A percentile compares a stretch with the other conserved stretches of the same genome.
Conservation (phyloP, 2,888 invertebrate genomes). For the Lasioglossum oenotherae region DNA sequence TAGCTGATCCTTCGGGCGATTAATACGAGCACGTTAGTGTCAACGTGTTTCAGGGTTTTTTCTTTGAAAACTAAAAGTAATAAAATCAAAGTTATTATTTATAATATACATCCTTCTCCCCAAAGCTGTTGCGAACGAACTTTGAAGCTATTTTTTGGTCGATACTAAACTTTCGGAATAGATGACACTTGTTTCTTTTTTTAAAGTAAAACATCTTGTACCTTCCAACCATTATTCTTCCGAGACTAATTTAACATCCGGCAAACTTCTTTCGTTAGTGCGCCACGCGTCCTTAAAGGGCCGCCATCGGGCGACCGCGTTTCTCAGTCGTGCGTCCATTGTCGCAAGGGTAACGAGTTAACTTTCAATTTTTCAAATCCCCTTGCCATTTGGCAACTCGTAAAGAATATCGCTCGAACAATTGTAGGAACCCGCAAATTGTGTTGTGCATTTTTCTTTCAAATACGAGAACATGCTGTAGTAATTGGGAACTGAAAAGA, state of each 20-base stretch:
- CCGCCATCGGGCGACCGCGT: not conserved
- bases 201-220: not conserved
- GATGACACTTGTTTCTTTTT: not conserved
- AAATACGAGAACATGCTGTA: not conserved
- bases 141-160: not conserved
- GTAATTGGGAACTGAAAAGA: not conserved
- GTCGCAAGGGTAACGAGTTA: not conserved
- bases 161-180: not conserved
- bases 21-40: not conserved
- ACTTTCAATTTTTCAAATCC: not conserved
- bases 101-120: not conserved
- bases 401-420: not conserved
- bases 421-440: not conserved
- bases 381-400: not conserved
- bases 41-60: not conserved
- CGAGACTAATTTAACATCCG: slow-evolving; percentile 2
- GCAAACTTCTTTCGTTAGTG: not conserved
- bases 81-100: not conserved
- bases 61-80: not conserved
- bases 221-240: not conserved
- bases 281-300: not conserved
- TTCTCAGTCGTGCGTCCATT: not conserved
- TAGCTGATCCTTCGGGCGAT: not conserved
- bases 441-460: not conserved
- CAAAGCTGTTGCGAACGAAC: not conserved